phyloP scores from a whole-genome alignment of 2,113 vertebrate genomes.

The Herpetotheres cachinnans region DNA sequence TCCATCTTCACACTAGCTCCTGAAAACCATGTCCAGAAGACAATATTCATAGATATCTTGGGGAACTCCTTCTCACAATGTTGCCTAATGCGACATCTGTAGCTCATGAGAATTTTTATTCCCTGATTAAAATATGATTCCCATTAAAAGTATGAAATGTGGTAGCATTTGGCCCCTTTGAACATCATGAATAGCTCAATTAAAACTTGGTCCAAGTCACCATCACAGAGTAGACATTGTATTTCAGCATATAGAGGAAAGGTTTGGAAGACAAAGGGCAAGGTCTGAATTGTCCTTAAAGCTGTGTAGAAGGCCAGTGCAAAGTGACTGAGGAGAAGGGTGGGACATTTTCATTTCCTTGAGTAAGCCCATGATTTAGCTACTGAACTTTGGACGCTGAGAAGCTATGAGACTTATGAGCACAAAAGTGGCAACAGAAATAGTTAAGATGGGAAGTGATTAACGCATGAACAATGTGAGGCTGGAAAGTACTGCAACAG shows the following conservation, averaged over 20 bases:
- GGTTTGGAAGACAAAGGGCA: slow-evolving; percentile 10
- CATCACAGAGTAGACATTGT: neutral
- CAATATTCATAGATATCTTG: neutral
- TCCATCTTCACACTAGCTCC: neutral
- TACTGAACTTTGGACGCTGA: slow-evolving; percentile 17
- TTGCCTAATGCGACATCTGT: neutral
- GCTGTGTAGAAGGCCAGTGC: neutral
- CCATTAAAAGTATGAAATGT: neutral
- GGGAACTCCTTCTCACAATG: neutral
- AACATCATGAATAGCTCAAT: neutral
- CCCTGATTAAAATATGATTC: too few species aligned
- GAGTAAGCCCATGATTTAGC: neutral
- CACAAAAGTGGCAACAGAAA: slow-evolving; percentile 9
- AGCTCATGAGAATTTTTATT: neutral
- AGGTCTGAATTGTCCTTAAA: neutral
- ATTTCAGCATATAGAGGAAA: neutral
- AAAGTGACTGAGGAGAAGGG: slow-evolving; percentile 5
- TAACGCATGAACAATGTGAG: slow-evolving; percentile 10
- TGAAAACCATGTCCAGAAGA: neutral
- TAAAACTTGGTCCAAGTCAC: neutral
- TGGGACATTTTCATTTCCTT: slow-evolving; percentile 27
- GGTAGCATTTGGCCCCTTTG: neutral
- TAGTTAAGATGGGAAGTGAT: slow-evolving; percentile 35
- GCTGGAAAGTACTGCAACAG: slow-evolving; percentile 39
- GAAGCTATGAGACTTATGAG: neutral